Base-by-base conservation (phyloP, 2,888 invertebrate species). In the Argyresthia goedartella region DNA sequence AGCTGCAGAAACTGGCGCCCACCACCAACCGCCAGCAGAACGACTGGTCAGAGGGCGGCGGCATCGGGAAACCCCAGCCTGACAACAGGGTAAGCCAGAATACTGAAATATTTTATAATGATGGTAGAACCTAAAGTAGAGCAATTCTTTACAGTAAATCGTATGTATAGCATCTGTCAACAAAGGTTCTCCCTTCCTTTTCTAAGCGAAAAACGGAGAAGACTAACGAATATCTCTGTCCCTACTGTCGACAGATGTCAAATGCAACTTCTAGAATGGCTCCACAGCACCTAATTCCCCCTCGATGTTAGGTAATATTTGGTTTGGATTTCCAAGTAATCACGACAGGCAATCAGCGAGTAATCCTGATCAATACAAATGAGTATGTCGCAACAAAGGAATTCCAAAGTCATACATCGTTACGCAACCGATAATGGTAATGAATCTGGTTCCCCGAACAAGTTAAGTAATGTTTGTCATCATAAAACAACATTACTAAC, bases 21-120 rank as follows among this genome's bases (percentile, higher is more conserved):
- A 92, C 94, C 52, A 93, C 89, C 53, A 92, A 94, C 81, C 90
- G 95, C 51, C 89, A 89, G 52, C 94, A 95, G 71, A 95, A 94
- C 75, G 95, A 95, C 79, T 95, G 95, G 95, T 95, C 95, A 41
- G 92, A 92, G 71, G 92, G 88, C 59, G 96, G 96, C 64, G 95
- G 95, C 61, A 93, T 95, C 68, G 93, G 93, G 55, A 90, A 92
- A 79, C 93, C 95, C 13, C 95, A 96, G 71, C 96, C 96, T 1
- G 96, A 96, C 75, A 95, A 96, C 81, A 89, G 94, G 65, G 90
- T 88, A 69, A 71, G 73, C 56, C 49, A 34, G 41, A 25, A 25
- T 25, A 25, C n/a, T 47, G 8, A 10, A 11, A 41, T 13, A 41
- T 10, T 41, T 6, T 41, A 10, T 41, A 39, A 39, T 39, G 9